Conservation (phyloP, 2,797 vertebrate species). For the Malurus leucopterus region DNA sequence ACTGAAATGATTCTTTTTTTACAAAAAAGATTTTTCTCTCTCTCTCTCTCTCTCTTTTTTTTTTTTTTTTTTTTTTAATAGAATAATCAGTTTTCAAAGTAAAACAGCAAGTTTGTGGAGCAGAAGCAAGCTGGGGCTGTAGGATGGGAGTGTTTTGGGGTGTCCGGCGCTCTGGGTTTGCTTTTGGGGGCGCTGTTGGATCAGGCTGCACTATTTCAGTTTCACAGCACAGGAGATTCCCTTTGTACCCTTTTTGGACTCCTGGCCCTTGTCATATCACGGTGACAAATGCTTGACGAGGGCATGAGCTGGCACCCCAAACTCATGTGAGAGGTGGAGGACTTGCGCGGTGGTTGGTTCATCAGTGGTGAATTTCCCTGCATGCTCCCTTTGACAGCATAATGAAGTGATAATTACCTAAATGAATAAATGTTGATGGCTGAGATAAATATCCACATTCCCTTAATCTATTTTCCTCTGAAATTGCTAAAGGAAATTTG, state of each 20-base stretch:
- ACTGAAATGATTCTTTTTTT: not conserved
- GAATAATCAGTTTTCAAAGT: slow-evolving; percentile 39
- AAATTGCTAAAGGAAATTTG: slow-evolving; percentile 78
- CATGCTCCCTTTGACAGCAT: slow-evolving; percentile 57
- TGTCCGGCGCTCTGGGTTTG: not conserved
- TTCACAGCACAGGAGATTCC: not conserved
- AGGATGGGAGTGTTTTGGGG: not conserved
- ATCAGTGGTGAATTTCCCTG: slow-evolving; percentile 45
- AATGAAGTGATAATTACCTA: slow-evolving; percentile 81
- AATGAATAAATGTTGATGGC: slow-evolving; percentile 78
- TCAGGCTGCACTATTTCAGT: not conserved
- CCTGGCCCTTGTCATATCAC: slow-evolving; percentile 33
- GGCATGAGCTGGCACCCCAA: slow-evolving; percentile 33
- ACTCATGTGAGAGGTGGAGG: slow-evolving; percentile 24
- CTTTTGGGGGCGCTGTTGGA: slow-evolving; percentile 79
- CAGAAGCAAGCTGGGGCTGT: not conserved
- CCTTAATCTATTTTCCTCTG: slow-evolving; percentile 72
- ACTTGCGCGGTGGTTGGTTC: slow-evolving; percentile 40
- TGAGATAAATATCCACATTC: slow-evolving; percentile 74
- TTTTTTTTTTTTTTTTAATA: not conserved
- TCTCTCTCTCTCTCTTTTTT: not conserved
- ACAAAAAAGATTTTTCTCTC: not conserved
- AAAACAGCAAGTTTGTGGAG: not conserved
- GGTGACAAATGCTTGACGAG: slow-evolving; percentile 47
- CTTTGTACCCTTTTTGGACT: slow-evolving; percentile 17